These are phyloP conservation scores for Ovis canadensis DNA, from an alignment of 2,113 vertebrate genomes.

Conservation along the genomic window DNA sequence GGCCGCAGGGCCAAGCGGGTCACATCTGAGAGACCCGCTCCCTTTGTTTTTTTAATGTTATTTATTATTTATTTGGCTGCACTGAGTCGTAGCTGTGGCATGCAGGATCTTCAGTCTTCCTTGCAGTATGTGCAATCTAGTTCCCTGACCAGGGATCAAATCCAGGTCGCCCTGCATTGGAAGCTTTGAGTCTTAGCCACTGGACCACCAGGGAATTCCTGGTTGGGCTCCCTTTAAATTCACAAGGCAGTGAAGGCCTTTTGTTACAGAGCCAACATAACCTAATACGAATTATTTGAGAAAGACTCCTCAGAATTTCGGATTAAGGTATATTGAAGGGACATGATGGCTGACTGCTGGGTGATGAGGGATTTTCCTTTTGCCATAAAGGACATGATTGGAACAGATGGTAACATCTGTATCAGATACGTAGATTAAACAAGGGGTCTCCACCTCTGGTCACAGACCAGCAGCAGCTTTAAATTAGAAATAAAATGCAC, in stretches of 20 bases:
- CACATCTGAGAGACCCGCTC: neutral
- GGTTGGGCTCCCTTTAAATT: neutral
- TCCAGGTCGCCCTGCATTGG: neutral
- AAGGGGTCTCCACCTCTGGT: neutral
- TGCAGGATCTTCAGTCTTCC: neutral
- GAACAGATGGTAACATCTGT: neutral
- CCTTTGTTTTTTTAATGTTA: neutral
- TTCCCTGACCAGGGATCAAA: neutral
- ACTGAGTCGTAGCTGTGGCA: neutral
- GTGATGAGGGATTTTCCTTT: neutral
- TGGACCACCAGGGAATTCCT: neutral
- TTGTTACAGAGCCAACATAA: neutral
- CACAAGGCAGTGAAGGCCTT: neutral
- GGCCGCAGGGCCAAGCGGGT: accelerated
- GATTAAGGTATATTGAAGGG: neutral
- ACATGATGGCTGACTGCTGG: neutral
- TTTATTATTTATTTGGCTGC: neutral
- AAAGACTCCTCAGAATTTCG: neutral
- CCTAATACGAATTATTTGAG: neutral
- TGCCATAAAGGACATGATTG: neutral
- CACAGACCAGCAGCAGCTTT: neutral
- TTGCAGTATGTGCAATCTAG: neutral
- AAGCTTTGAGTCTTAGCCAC: neutral
- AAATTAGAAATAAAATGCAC: neutral
- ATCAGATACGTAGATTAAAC: neutral